phyloP scores from a whole-genome alignment of 2,888 invertebrate species.

The Polydrusus tereticollis region DNA sequence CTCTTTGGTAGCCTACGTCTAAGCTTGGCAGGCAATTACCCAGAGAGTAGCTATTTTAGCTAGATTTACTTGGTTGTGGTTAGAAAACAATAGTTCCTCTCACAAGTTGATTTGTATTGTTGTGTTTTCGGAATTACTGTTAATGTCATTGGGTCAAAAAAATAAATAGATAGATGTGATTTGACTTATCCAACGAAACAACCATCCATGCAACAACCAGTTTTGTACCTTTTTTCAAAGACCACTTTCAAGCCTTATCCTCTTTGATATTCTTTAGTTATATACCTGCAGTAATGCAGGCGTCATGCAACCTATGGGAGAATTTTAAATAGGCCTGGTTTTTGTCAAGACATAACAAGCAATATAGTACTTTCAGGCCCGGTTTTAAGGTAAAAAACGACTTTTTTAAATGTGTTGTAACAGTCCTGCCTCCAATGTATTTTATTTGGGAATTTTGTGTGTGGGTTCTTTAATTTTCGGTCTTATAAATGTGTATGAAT shows the following conservation, averaged over 20 bases:
- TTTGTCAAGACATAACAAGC: slow-evolving; percentile 7
- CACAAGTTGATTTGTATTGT: too few species aligned
- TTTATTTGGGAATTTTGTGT: neutral
- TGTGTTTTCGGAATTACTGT: too few species aligned
- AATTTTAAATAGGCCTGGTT: slow-evolving; percentile 10
- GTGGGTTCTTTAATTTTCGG: neutral
- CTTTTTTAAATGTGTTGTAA: neutral
- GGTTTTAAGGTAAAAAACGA: neutral
- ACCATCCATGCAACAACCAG: too few species aligned
- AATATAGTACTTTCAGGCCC: neutral
- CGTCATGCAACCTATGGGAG: neutral
- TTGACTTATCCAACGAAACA: too few species aligned
- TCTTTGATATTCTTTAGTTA: neutral
- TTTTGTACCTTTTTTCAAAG: neutral
- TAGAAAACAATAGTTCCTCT: too few species aligned
- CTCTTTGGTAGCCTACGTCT: too few species aligned
- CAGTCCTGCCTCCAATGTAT: neutral
- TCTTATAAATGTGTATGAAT: too few species aligned
- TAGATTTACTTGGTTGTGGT: too few species aligned
- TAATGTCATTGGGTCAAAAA: too few species aligned
- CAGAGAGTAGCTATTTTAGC: too few species aligned
- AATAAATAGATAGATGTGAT: too few species aligned
- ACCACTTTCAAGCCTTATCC: neutral
- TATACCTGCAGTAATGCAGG: neutral
- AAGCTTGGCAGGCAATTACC: too few species aligned